A percentile compares a stretch with the other conserved stretches of the same genome.
Conservation (phyloP, 1,140 invertebrate species). For the Drosophila pachea region DNA sequence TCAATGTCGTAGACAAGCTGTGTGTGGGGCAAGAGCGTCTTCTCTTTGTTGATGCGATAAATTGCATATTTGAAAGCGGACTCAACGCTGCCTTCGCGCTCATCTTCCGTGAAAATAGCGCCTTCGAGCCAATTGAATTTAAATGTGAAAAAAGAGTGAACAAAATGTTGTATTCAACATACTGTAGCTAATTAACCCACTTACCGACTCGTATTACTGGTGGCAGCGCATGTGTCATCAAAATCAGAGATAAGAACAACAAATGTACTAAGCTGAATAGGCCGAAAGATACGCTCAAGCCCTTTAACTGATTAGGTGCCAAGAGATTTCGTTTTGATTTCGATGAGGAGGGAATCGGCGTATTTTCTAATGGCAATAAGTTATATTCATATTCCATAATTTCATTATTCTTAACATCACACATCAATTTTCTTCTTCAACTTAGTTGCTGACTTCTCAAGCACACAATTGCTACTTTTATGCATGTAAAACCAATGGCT, state of each 20-base stretch:
- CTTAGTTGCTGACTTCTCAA: no score
- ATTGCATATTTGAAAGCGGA: constrained; percentile 96
- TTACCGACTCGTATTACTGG: constrained; percentile 60
- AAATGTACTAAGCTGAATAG: constrained; percentile 7
- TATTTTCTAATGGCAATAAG: no score
- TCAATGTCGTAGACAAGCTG: constrained; percentile 94
- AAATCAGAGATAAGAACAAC: constrained; percentile 38
- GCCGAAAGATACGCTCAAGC: constrained; percentile 6
- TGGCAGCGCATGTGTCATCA: constrained; percentile 39
- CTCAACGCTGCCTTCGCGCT: constrained; percentile 90
- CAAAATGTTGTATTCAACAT: no score
- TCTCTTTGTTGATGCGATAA: constrained; percentile 93
- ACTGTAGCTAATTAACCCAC: not conserved
- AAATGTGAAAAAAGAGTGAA: not conserved
- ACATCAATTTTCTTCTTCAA: no score
- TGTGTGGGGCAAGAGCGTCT: constrained; percentile 88
- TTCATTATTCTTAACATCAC: no score
- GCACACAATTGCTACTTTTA: no score
- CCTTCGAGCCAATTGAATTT: constrained; percentile 78
- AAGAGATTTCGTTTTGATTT: not conserved
- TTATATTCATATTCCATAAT: no score
- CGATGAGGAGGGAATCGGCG: no score
- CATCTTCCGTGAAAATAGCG: constrained; percentile 94
- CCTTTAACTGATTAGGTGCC: not conserved
- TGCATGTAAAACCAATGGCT: no score